Evolutionary conservation across 2,113 vertebrate species (phyloP).

Genomic region (Sialia sialis): DNA sequence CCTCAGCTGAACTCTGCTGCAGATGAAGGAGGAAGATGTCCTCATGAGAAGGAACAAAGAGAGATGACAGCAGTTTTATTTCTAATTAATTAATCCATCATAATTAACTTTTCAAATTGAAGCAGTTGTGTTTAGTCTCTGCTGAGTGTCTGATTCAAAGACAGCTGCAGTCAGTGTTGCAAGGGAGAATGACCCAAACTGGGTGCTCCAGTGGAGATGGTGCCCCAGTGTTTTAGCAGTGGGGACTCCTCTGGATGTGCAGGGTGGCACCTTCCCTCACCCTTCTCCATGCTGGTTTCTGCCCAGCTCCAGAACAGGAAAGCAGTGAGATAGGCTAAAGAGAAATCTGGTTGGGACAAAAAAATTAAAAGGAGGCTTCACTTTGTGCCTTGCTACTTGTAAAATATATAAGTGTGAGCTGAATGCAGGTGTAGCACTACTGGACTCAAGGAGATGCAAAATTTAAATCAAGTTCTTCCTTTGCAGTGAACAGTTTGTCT

Average conservation of each 20-base stretch:
- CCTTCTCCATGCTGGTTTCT: accelerated
- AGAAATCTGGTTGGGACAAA: not conserved
- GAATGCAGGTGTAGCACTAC: not conserved
- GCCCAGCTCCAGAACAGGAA: not conserved
- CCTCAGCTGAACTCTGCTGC: not conserved
- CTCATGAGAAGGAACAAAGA: not conserved
- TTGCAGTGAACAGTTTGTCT: not conserved
- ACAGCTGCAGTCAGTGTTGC: not conserved
- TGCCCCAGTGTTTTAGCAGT: not conserved
- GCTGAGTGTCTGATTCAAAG: not conserved
- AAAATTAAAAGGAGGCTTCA: not conserved
- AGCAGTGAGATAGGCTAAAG: not conserved
- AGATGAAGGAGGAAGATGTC: not conserved
- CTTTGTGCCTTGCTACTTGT: not conserved
- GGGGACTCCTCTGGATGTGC: too few species aligned
- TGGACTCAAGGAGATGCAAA: not conserved
- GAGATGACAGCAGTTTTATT: not conserved
- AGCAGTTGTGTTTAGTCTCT: not conserved
- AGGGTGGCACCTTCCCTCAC: not conserved
- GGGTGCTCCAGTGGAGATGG: not conserved
- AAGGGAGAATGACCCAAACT: not conserved
- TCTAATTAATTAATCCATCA: not conserved
- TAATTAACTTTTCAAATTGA: not conserved
- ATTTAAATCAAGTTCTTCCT: not conserved
- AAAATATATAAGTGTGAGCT: not conserved